Base-by-base conservation (phyloP, 2,888 invertebrate genomes). In the Mylabris sibirica region DNA sequence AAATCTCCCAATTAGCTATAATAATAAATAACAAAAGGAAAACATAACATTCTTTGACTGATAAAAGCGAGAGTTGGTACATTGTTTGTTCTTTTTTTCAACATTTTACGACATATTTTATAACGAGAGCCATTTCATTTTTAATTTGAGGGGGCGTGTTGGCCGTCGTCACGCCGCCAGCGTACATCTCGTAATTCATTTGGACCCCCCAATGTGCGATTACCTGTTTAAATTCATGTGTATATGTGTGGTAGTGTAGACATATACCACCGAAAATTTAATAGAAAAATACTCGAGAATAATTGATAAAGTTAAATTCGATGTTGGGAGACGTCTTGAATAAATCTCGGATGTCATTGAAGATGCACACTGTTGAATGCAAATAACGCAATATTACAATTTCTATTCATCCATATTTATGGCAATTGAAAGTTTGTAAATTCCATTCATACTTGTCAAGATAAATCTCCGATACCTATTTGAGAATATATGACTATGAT, bases 51-150 rank as follows among this genome's bases (percentile, higher is more conserved):
- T 12, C 24, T 57, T 57, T 57, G 49, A 49, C 20, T 49, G 49
- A 49, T 49, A 20, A 49, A 9, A 8, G 14, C 24, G 14, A 24
- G 5, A 24, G 24, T 24, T 57, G 57, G 8, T 1, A 49, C 2
- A 12, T 53, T 57, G 57, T 22, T 24, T 24, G 11, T 44, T 17
- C n/a, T n/a, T 3, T 35, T 44, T 44, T 44, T 17, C 67, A 38
- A 67, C 65, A 70, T 67, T 70, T 70, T 70, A 70, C 70, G 71
- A 69, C 71, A 67, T 67, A 72, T 72, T 71, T 72, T 72, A 72
- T 64, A 63, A 67, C 63, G 53, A 60, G 60, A 66, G 68, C 66
- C 66, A 71, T 69, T 72, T 69, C 69, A 69, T 69, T 72, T 72
- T 72, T 72, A 72, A 72, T 72, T 72, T 67, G 66, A 65, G 66